These are phyloP conservation scores for Paracanthobrama guichenoti DNA, from an alignment of 2,113 vertebrate genomes.

Conservation along the genomic window DNA sequence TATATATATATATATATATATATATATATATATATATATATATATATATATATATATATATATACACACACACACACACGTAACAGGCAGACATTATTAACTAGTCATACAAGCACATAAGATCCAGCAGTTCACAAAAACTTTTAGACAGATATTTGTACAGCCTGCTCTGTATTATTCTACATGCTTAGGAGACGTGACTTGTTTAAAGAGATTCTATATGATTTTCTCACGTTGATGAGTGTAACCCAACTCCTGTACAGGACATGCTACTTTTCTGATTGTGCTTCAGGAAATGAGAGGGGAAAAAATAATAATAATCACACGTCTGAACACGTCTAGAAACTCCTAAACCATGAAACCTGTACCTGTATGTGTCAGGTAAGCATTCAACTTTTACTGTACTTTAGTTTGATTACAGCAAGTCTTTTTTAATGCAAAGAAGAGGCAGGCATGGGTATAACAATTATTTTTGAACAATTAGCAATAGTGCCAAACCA, in stretches of 20 bases:
- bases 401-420: not conserved
- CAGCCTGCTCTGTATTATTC: not conserved
- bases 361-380: not conserved
- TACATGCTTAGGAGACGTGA: not conserved
- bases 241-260: not conserved
- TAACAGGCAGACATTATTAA: not conserved
- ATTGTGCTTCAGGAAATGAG: not conserved
- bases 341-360: not conserved
- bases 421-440: not conserved
- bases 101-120: not conserved
- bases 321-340: not conserved
- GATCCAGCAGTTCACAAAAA: not conserved
- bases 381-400: not conserved
- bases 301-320: no score
- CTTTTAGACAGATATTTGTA: not conserved
- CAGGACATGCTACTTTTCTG: not conserved
- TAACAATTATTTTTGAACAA: not conserved
- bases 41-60: constrained; percentile 26
- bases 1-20: constrained; percentile 26
- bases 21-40: constrained; percentile 37
- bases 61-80: constrained; percentile 22
- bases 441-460: not conserved
- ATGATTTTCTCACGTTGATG: not conserved
- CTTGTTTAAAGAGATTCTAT: not conserved
- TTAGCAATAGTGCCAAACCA: not conserved